Base-by-base conservation (phyloP, 2,113 vertebrate species). In the Athene noctua region DNA sequence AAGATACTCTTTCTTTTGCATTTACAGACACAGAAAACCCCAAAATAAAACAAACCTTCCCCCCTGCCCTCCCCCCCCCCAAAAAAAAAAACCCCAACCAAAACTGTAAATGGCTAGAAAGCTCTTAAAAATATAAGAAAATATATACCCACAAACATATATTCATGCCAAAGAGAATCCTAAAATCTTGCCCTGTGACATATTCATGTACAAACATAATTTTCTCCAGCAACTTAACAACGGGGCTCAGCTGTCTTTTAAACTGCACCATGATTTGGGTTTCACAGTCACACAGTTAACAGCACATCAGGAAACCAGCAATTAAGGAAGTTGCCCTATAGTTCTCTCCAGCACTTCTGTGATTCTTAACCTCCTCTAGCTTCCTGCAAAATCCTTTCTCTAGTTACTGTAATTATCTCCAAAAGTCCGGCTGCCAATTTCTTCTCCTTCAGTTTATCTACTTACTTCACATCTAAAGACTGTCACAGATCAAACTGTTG, bases 21-120 rank as follows among this genome's bases (percentile, higher is more conserved):
- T 44, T 44, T 44, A 44, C 15, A 44, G 15, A 44, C 44, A 17
- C 44, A 44, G 16, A 17, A 44, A 51, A 25, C 32, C 23, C 11
- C 29, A 49, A 49, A 49, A 22, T 16, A 67, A 57, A 55, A 10
- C 40, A 49, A 40, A 59, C n/a, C n/a, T n/a, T n/a, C 14, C 9
- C 14, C 6, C 19, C 9, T 5, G 5, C 19, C 11, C 14, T 7
- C 15, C 11, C 9, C 9, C 19, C 12, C 3, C 8, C 1, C 13
- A 42, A 71, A 21, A 36, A 47, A 21, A 7, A 49, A 22, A 49
- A 49, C 14, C 20, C 34, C 46, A 47, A 30, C 19, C 13, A 18
- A 44, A 49, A 22, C 4, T 55, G 42, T 13, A 57, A 44, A 63
- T 23, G 5, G 11, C 23, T 77, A 63, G 30, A 58, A 63, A 71